phyloP scores from a whole-genome alignment of 1,140 invertebrate genomes.

The Epicauta chinensis region DNA sequence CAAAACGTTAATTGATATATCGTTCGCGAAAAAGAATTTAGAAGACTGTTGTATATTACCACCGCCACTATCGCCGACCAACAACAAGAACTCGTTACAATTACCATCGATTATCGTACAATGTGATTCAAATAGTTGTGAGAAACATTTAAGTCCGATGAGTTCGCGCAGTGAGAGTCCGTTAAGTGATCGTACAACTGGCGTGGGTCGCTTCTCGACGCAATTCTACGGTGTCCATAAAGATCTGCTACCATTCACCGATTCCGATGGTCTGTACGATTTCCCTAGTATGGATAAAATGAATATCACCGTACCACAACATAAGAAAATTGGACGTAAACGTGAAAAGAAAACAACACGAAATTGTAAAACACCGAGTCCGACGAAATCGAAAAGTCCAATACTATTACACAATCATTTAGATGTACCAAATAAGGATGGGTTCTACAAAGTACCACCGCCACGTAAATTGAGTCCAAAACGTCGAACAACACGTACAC shows the following conservation, averaged over 20 bases:
- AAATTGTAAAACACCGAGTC: constrained; percentile 43
- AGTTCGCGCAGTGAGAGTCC: constrained; percentile 72
- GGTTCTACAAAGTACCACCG: constrained; percentile 32
- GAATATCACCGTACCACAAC: constrained; percentile 33
- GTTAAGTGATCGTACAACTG: constrained; percentile 58
- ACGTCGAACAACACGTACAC: constrained; percentile 41
- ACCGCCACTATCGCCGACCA: constrained; percentile 18
- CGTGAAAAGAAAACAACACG: constrained; percentile 39
- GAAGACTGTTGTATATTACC: constrained; percentile 33
- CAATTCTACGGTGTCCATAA: constrained; percentile 60
- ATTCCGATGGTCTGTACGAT: constrained; percentile 70
- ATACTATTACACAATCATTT: constrained; percentile 43
- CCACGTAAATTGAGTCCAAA: constrained; percentile 47
- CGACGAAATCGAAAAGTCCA: constrained; percentile 45
- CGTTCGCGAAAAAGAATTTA: constrained; percentile 36
- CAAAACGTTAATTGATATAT: constrained; percentile 36
- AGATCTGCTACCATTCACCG: constrained; percentile 59
- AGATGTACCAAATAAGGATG: constrained; percentile 34
- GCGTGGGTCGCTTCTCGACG: constrained; percentile 57
- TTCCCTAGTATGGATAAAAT: constrained; percentile 64
- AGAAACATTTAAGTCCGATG: constrained; percentile 59
- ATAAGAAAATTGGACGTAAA: constrained; percentile 50
- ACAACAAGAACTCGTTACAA: constrained; percentile 43
- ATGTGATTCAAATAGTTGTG: constrained; percentile 44
- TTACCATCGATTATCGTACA: constrained; percentile 59